phyloP scores from a whole-genome alignment of 1,140 invertebrate species.

The Heliconius congener region DNA sequence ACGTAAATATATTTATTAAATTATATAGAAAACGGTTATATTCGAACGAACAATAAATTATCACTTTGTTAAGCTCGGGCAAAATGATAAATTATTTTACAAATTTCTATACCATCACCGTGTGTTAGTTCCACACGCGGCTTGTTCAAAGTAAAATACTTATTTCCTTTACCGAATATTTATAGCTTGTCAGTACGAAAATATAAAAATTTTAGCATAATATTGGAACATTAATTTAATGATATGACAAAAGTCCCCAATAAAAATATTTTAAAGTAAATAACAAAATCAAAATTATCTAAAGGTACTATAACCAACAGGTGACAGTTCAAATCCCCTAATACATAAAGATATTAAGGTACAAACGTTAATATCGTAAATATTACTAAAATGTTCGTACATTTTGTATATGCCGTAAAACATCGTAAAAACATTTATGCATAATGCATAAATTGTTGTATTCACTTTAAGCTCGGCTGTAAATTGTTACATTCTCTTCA shows the following conservation, averaged over 20 bases:
- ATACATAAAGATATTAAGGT: not conserved
- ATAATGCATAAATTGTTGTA: not conserved
- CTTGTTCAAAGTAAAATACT: conserved; percentile 45
- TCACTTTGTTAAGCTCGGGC: conserved; percentile 22
- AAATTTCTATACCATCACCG: conserved; percentile 20
- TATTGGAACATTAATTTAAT: not conserved
- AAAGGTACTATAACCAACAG: not conserved
- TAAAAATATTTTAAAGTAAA: too few relatives aligned
- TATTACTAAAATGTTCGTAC: not conserved
- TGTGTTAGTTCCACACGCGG: conserved; percentile 16
- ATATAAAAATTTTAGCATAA: not conserved
- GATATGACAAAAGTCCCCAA: too few relatives aligned
- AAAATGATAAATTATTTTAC: conserved; percentile 36
- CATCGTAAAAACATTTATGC: not conserved
- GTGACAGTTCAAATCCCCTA: not conserved
- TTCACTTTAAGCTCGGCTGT: conserved; percentile 19
- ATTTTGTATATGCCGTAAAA: not conserved
- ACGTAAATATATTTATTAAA: not conserved
- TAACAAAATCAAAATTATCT: not conserved
- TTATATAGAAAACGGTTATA: not conserved
- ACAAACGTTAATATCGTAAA: conserved; percentile 5
- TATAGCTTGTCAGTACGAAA: not conserved
- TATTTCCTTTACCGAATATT: conserved; percentile 18
- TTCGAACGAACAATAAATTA: conserved; percentile 15
- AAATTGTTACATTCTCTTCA: conserved; percentile 46